A percentile compares a stretch with the other conserved stretches of the same genome.
Evolutionary conservation across 2,113 vertebrate species (phyloP).

Genomic region (Bos javanicus): DNA sequence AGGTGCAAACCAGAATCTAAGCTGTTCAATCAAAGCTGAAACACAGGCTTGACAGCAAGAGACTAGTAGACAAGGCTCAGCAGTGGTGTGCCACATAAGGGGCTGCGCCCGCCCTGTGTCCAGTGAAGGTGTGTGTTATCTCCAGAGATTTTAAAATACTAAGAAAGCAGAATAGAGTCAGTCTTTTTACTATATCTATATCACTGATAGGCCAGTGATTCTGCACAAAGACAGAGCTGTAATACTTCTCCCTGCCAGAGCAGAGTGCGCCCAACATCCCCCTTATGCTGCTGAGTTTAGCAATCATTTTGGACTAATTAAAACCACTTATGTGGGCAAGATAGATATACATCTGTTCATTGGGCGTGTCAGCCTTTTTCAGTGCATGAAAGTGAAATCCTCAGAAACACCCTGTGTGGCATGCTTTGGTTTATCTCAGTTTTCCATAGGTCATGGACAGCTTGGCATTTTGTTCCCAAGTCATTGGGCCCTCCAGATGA

Average conservation of each 20-base stretch:
- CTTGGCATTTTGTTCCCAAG: background rate
- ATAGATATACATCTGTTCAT: background rate
- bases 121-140: background rate
- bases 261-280: accelerated
- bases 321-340: background rate
- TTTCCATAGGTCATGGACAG: background rate
- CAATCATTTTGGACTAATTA: background rate
- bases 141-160: background rate
- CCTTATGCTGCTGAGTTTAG: background rate
- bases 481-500: background rate
- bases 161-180: background rate
- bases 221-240: background rate
- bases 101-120: background rate
- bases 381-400: background rate
- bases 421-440: background rate
- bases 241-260: background rate
- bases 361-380: background rate
- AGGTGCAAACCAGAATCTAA: background rate
- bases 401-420: background rate
- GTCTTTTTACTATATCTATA: background rate
- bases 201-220: background rate
- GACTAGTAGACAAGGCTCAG: too few species aligned
- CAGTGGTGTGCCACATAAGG: accelerated
- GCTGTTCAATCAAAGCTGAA: background rate
- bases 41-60: background rate